phyloP scores from a whole-genome alignment of 2,888 invertebrate species.

The Sicus ferrugineus region DNA sequence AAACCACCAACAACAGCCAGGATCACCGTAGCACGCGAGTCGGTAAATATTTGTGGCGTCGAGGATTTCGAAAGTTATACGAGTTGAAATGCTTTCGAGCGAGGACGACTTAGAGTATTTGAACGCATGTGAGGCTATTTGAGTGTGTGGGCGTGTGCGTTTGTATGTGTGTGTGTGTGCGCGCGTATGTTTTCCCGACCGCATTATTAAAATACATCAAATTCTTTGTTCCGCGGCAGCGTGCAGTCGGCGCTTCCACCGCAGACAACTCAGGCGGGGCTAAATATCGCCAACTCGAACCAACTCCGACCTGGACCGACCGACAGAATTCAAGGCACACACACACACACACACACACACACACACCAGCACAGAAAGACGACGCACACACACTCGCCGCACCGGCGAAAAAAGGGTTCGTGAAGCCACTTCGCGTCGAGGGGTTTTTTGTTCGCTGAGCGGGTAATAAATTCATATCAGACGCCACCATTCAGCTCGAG shows the following conservation, averaged over 20 bases:
- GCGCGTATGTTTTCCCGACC: neutral
- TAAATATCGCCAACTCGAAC: neutral
- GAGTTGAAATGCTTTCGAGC: neutral
- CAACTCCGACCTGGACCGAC: neutral
- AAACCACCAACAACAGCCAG: neutral
- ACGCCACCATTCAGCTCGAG: neutral
- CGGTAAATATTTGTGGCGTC: conserved; percentile 26
- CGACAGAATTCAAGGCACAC: neutral
- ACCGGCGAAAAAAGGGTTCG: neutral
- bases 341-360: neutral
- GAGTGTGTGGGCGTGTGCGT: neutral
- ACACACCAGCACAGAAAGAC: neutral
- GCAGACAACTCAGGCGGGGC: neutral
- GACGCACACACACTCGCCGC: neutral
- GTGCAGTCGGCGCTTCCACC: neutral
- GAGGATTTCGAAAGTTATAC: conserved; percentile 11
- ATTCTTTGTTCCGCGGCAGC: conserved; percentile 17
- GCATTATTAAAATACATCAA: conserved; percentile 22
- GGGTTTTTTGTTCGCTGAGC: neutral
- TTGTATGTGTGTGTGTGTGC: neutral
- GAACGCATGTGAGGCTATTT: neutral
- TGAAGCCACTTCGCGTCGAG: neutral
- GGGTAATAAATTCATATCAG: conserved; percentile 28
- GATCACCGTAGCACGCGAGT: conserved; percentile 21
- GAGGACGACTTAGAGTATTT: neutral